Conservation (phyloP, 2,888 invertebrate species). For the Euphydryas editha region DNA sequence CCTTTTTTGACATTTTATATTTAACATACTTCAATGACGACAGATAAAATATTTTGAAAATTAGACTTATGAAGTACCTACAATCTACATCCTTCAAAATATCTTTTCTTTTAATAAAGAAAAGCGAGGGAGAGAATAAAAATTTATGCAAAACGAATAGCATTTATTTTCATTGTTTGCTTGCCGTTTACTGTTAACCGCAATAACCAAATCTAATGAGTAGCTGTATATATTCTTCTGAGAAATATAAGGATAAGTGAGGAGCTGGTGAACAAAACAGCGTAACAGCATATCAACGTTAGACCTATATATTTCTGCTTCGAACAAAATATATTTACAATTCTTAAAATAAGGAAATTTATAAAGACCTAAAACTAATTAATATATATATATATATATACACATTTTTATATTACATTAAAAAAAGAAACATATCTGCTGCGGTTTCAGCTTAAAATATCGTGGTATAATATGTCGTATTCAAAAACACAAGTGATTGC, state of each 20-base stretch:
- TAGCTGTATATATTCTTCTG: neutral
- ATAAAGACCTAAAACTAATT: too few species aligned
- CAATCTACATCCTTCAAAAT: neutral
- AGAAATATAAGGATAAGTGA: neutral
- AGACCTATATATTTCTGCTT: too few species aligned
- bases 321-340: too few species aligned
- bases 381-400: too few species aligned
- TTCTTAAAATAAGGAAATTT: too few species aligned
- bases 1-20: too few species aligned
- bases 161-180: constrained; percentile 65
- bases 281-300: too few species aligned
- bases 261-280: too few species aligned
- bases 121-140: too few species aligned
- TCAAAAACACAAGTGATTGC: constrained; percentile 74
- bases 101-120: constrained; percentile 45
- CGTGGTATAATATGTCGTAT: constrained; percentile 61
- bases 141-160: constrained; percentile 61
- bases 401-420: neutral
- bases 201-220: constrained; percentile 44
- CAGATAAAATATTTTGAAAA: too few species aligned
- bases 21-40: too few species aligned
- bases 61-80: too few species aligned
- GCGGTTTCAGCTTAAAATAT: constrained; percentile 39
- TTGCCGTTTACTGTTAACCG: constrained; percentile 54
- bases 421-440: neutral